Evolutionary conservation across 2,113 vertebrate species (phyloP).

Genomic region (Larimichthys polyactis): DNA sequence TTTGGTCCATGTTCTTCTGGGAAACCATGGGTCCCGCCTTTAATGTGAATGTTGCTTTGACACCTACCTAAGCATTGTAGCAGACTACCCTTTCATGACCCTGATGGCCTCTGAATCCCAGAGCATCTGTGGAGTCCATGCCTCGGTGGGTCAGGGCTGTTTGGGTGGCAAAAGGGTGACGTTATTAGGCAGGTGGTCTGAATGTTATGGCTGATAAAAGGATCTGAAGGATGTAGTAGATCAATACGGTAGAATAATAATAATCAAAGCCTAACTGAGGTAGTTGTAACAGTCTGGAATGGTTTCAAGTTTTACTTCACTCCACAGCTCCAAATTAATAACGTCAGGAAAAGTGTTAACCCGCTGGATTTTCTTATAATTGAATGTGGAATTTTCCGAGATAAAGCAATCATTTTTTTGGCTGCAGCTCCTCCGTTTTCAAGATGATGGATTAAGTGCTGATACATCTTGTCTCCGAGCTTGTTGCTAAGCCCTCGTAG

Average conservation of each 20-base stretch:
- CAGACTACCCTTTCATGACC: too few species aligned
- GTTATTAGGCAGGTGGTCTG: too few species aligned
- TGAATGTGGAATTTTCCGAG: constrained; percentile 1
- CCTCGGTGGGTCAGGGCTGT: too few species aligned
- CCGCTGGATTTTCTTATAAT: not conserved
- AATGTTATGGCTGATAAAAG: not conserved
- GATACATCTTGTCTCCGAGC: constrained; percentile 28
- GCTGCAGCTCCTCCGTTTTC: constrained; percentile 17
- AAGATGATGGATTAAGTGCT: constrained; percentile 42
- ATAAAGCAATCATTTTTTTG: constrained; percentile 8
- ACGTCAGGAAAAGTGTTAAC: not conserved
- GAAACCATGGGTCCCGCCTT: too few species aligned
- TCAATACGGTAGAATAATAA: not conserved
- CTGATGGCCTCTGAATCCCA: too few species aligned
- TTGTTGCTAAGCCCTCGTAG: constrained; percentile 53
- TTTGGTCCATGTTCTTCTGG: too few species aligned
- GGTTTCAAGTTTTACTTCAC: not conserved
- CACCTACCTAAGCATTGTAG: too few species aligned
- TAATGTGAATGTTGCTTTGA: too few species aligned
- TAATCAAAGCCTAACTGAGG: not conserved
- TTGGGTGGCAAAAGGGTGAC: too few species aligned
- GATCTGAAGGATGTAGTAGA: not conserved
- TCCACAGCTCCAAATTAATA: not conserved
- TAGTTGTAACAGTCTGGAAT: not conserved
- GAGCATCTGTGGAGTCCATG: too few species aligned